Percentiles rank a stretch among this genome's conserved stretches.
Conservation (phyloP, 1,140 invertebrate species). For the Brachionus asplanchnoidis region DNA sequence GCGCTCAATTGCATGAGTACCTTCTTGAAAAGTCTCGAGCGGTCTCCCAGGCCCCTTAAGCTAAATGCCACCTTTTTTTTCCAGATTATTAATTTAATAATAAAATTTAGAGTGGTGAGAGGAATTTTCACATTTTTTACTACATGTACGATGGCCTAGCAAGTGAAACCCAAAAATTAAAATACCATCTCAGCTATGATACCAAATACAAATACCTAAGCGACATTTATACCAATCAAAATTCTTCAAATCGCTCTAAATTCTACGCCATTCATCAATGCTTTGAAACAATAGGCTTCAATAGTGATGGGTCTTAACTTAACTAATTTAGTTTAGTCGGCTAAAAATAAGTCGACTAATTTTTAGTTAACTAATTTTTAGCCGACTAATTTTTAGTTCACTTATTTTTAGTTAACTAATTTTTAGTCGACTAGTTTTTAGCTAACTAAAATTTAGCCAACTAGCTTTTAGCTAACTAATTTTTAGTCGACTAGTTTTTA, state of each 20-base stretch:
- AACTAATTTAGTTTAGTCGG: no score
- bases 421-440: no score
- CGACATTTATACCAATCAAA: slow-evolving; percentile 5
- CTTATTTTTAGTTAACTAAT: no score
- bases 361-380: no score
- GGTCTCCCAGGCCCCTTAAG: slow-evolving; percentile 72
- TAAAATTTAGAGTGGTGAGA: slow-evolving; percentile 65
- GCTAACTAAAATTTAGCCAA: no score
- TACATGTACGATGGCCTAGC: slow-evolving; percentile 74
- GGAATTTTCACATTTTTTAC: slow-evolving; percentile 81
- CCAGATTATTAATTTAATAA: not conserved
- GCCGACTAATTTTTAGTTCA: no score
- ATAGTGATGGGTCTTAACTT: no score
- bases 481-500: no score
- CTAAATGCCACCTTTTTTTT: slow-evolving; percentile 46
- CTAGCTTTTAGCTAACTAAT: no score
- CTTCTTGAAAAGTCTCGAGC: slow-evolving; percentile 75
- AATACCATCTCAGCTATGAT: slow-evolving; percentile 47
- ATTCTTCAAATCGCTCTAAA: slow-evolving; percentile 46
- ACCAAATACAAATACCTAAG: slow-evolving; percentile 43
- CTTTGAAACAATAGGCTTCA: slow-evolving; percentile 56
- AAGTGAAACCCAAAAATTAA: slow-evolving; percentile 45
- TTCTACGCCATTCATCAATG: slow-evolving; percentile 55
- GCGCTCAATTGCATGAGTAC: slow-evolving; percentile 76
- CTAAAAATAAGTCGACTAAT: no score